These are phyloP conservation scores for Heliconius charithonia DNA, from an alignment of 2,888 invertebrate species.

Conservation along the genomic window DNA sequence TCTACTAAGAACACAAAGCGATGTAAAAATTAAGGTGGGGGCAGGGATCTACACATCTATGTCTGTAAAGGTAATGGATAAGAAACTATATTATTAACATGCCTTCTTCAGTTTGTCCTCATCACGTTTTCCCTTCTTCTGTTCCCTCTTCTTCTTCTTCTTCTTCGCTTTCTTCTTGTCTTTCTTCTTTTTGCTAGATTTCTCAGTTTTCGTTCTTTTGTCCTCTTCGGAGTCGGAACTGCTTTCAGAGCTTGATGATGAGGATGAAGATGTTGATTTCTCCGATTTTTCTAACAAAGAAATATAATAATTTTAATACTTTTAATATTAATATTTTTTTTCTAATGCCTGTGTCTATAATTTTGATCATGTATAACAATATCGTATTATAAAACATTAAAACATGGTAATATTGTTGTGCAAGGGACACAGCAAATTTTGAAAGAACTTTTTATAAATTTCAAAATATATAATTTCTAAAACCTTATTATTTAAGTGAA, in stretches of 20 bases:
- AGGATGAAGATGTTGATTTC: constrained; percentile 64
- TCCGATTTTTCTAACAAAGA: constrained; percentile 57
- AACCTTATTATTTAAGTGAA: not conserved
- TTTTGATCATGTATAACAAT: no score
- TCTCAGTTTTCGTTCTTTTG: constrained; percentile 73
- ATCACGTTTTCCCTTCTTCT: constrained; percentile 76
- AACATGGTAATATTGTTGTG: no score
- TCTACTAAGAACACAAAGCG: no score
- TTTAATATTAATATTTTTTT: not conserved
- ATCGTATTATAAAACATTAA: no score
- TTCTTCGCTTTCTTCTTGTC: constrained; percentile 78
- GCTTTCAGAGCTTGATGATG: constrained; percentile 65
- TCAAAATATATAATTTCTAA: not conserved
- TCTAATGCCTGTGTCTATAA: not conserved
- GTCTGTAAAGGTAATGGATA: not conserved
- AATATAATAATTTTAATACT: not conserved
- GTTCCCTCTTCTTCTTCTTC: constrained; percentile 73
- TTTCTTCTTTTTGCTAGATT: constrained; percentile 80
- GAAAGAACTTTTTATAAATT: no score
- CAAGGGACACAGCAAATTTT: no score
- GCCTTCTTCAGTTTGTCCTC: constrained; percentile 84
- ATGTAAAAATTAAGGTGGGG: no score
- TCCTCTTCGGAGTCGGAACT: constrained; percentile 73
- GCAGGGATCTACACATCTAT: no score
- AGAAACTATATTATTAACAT: constrained; percentile 35